Base-by-base conservation (phyloP, 2,888 invertebrate genomes). In the Exocentrus adspersus region DNA sequence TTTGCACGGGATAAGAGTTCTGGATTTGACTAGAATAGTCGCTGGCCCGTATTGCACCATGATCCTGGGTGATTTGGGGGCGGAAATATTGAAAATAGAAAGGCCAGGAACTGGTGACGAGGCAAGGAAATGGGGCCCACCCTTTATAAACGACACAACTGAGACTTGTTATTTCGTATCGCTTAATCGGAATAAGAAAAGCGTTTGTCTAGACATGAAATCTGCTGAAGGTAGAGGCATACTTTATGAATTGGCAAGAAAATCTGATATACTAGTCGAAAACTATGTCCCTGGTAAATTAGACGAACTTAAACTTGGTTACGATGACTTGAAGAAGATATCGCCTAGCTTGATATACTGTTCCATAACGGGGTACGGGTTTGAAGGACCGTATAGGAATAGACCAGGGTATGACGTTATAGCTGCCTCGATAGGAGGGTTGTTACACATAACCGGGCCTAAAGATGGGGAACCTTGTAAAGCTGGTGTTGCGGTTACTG, bases 321-420 rank as follows among this genome's bases (percentile, higher is more conserved):
- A 94, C 79, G 85, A 91, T 9, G 85, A 89, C 32, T 78, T 98
- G 24, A 87, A 86, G 50, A 76, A 82, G 51, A 75, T 92, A 1
- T 91, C 93, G 43, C 94, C 96, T 0, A 86, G 87, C 57, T 85
- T 98, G 14, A 89, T 98, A 67, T 98, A 97, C 80, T 97, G 97
- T 82, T 95, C 97, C 0, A 87, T 98, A 53, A 95, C 95, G 53
- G 98, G 98, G 0, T 98, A 93, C 81, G 98, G 98, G 0, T 85
- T 89, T 0, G 85, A 86, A 20, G 98, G 98, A 0, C 97, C 96
- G 0, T 97, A 97, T 82, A 85, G 87, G 2, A 86, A 87, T 17
- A 89, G 92, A 72, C 94, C 96, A n/a, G 98, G 98, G 72, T 98
- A 97, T 82, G 98, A 98, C 84, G 95, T 96, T 0, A 94, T 98